Base-by-base conservation (phyloP, 2,888 invertebrate genomes). In the Troides helena region DNA sequence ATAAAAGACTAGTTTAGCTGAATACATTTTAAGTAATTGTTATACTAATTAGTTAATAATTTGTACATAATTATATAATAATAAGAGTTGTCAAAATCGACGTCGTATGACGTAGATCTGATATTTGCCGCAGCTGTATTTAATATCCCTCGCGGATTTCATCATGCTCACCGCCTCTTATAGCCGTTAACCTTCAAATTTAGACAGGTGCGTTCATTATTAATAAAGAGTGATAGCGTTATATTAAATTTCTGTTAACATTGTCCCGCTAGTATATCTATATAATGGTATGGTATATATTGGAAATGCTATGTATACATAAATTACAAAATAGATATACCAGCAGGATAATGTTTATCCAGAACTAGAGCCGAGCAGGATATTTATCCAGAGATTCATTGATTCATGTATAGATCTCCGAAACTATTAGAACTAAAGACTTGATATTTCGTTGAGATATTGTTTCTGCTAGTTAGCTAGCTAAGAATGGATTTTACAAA, bases 191-290 rank as follows among this genome's bases (percentile, higher is more conserved):
- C 65, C 65, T 53, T 62, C 65, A 46, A 50, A 69, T 62, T 62
- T 46, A 14, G 61, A 61, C 69, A 65, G 69, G 64, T 65, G 53
- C 18, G 7, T 62, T 30, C 58, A 30, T 50, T 63, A 57, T 68
- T 68, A 30, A 50, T 23, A 63, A 43, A 59, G 30, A 57, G 63
- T 57, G 63, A 68, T 63, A 63, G 63, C 63, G 18, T 64, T 10
- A 64, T 56, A 64, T 56, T 25, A 61, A 25, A 53, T 56, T 61
- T 43, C 14, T 25, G 3, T 23, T 23, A 8, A 53, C 53, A 10
- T 10, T 46, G 46, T 50, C 50, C 18, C 18, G 4, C 50, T 50
- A 18, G 4, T 50, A 18, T 50, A 50, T 50, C 3, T 50, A 14
- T 50, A 10, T 43, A 43, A 43, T 43, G 8, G 18, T 50, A 5